These are phyloP conservation scores for Saccostrea glomerata DNA, from an alignment of 1,140 invertebrate species.

Conservation along the genomic window DNA sequence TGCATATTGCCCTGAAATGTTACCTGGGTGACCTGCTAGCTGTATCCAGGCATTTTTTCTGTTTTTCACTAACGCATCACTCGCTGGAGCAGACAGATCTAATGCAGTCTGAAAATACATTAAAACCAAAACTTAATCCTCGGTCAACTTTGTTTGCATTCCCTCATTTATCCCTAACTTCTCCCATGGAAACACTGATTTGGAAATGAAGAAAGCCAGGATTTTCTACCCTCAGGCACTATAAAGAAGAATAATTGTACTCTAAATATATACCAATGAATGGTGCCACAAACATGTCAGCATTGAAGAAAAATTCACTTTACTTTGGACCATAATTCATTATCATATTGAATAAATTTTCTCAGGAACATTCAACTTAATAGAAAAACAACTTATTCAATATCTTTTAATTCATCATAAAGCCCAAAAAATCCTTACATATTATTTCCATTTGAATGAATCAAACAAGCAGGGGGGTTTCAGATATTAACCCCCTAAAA, in stretches of 20 bases:
- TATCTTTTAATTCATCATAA: too few relatives aligned
- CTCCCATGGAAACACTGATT: background rate
- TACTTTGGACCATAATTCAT: too few relatives aligned
- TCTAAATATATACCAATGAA: too few relatives aligned
- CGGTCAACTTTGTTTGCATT: background rate
- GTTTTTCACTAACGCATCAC: slow-evolving; percentile 90
- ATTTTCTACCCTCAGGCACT: background rate
- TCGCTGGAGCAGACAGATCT: slow-evolving; percentile 93
- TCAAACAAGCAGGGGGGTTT: too few relatives aligned
- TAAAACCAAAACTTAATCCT: slow-evolving; percentile 7
- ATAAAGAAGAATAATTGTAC: background rate
- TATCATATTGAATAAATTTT: too few relatives aligned
- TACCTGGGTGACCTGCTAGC: slow-evolving; percentile 90
- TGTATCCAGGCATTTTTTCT: slow-evolving; percentile 91
- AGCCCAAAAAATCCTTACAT: too few relatives aligned
- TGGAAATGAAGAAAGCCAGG: background rate
- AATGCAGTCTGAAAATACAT: slow-evolving; percentile 90
- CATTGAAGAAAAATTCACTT: too few relatives aligned
- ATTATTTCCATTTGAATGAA: too few relatives aligned
- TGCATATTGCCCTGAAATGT: background rate
- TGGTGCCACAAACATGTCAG: too few relatives aligned
- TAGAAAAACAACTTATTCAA: too few relatives aligned
- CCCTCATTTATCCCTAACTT: background rate
- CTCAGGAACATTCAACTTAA: too few relatives aligned
- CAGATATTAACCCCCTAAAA: too few relatives aligned